These are phyloP conservation scores for Mirounga angustirostris DNA, from an alignment of 2,113 vertebrate genomes.

Conservation along the genomic window DNA sequence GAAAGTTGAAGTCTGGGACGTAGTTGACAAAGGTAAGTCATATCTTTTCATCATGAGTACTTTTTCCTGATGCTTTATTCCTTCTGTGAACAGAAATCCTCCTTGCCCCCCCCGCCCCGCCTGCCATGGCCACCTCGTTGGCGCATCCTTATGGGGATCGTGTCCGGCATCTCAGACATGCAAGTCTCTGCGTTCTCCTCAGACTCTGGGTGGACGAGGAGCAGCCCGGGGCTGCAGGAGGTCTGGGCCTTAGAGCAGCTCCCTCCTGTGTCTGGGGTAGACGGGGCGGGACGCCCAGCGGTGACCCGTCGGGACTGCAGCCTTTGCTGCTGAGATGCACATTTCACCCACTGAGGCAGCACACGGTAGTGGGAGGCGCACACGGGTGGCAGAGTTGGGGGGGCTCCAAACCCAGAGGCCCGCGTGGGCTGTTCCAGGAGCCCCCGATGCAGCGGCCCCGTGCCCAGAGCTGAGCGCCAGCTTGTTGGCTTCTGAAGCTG, in stretches of 20 bases:
- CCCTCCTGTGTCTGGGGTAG: not conserved
- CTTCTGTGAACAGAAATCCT: not conserved
- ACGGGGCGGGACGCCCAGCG: fast-evolving
- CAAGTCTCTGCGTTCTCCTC: not conserved
- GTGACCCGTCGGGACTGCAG: fast-evolving
- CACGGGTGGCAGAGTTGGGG: fast-evolving
- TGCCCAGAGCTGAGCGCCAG: not conserved
- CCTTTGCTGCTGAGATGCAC: fast-evolving
- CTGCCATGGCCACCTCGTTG: not conserved
- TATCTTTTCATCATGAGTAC: fast-evolving
- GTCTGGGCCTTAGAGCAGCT: not conserved
- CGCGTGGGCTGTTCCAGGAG: not conserved
- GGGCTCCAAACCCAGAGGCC: not conserved
- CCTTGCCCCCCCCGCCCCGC: fast-evolving
- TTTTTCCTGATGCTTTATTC: fast-evolving
- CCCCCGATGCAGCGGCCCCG: fast-evolving
- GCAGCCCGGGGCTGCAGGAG: not conserved
- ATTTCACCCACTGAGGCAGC: fast-evolving
- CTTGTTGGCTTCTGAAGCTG: not conserved
- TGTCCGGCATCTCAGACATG: not conserved
- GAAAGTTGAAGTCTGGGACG: constrained; percentile 99
- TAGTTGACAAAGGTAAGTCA: constrained; percentile 97
- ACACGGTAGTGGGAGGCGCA: fast-evolving
- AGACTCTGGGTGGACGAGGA: no score
- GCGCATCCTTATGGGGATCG: not conserved